Percentiles rank a stretch among this genome's conserved stretches.
Conservation (phyloP, 2,113 vertebrate genomes). For the Bujurquina vittata region DNA sequence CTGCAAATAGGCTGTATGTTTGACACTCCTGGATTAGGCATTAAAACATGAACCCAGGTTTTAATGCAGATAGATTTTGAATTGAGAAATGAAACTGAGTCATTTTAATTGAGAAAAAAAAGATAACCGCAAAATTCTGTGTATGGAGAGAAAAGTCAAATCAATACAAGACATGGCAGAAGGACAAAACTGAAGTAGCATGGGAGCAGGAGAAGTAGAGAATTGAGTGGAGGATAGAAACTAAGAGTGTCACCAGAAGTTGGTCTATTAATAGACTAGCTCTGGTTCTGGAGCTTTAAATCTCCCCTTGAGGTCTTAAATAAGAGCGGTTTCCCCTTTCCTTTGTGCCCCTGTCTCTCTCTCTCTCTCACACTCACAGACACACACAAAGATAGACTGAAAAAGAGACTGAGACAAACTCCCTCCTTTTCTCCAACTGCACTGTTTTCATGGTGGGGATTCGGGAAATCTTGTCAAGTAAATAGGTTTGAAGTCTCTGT, state of each 20-base stretch:
- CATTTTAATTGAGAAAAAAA: no score
- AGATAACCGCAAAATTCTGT: no score
- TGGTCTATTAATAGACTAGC: constrained; percentile 52
- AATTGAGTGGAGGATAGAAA: neutral
- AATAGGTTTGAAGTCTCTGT: constrained; percentile 42
- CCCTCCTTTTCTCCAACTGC: neutral
- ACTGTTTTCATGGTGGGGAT: constrained; percentile 16
- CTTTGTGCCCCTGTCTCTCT: neutral
- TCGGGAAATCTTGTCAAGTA: constrained; percentile 37
- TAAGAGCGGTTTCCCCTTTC: constrained; percentile 19
- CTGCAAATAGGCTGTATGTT: neutral
- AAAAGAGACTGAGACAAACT: constrained; percentile 15
- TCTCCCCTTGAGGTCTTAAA: constrained; percentile 43
- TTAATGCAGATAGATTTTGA: neutral
- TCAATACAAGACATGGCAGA: neutral
- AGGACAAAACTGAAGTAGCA: neutral
- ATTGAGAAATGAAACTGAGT: neutral
- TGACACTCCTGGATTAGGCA: neutral
- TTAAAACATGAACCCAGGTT: neutral
- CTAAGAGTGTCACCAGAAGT: constrained; percentile 37
- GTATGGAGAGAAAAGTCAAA: neutral
- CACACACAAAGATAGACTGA: constrained; percentile 4
- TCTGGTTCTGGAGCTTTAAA: constrained; percentile 49
- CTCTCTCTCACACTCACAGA: neutral
- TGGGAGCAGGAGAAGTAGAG: neutral